Base-by-base conservation (phyloP, 2,888 invertebrate species). In the Drosophila borealis region DNA sequence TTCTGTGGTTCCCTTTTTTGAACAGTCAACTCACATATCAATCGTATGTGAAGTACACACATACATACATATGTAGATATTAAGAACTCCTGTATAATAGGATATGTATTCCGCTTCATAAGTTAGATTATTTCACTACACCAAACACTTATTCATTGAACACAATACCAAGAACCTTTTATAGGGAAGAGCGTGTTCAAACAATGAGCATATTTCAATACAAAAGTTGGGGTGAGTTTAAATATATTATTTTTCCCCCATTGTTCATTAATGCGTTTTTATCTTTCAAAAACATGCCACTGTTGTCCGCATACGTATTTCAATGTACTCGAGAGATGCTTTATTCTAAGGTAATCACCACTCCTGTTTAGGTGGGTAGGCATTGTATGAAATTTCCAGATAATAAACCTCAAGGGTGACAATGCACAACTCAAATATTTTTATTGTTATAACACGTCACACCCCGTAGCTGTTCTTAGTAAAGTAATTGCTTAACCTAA, bases 361-460 rank as follows among this genome's bases (percentile, higher is more conserved):
- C 78, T 77, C 71, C 70, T 72, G 72, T 71, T 80, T 80, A 78
- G 79, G 74, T 80, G 80, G 83, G 83, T 80, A 77, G 70, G 53
- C 61, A 67, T 73, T 80, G 74, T 74, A 74, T 49, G 49, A 70
- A 73, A 69, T 78, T 85, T 80, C 56, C 57, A 74, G 64, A 86
- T 72, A 75, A 81, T 75, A 86, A 79, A 76, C 70, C 67, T 74
- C 78, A 75, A 82, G 89, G 89, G 88, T 88, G 88, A 87, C 89
- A 88, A 80, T 72, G 78, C 76, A 82, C 87, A 88, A 78, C 84
- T 84, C 81, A 78, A 81, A 88, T 89, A 81, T 88, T 85, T 89
- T 88, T 89, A 88, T 88, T 88, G 89, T 88, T 89, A 73, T 85
- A 85, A 85, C 89, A 88, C 88, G 88, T 88, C 86, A 75, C 82